Evolutionary conservation across 2,888 invertebrate genomes (phyloP).

Genomic region (Synanthedon vespiformis): DNA sequence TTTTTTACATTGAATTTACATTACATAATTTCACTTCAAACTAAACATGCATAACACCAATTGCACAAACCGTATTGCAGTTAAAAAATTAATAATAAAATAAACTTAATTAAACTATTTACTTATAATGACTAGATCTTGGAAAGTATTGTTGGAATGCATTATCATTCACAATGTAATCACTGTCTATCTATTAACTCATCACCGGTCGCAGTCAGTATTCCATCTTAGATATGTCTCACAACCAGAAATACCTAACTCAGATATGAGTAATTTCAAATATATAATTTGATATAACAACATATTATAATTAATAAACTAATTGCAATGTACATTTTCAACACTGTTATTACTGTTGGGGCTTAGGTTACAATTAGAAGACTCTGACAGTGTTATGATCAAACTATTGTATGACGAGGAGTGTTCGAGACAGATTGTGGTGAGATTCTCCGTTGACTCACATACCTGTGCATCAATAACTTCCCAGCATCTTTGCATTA

Average conservation of each 20-base stretch:
- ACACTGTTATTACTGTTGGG: conserved; percentile 44
- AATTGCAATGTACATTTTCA: conserved; percentile 31
- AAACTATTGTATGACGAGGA: conserved; percentile 60
- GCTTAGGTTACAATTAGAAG: conserved; percentile 49
- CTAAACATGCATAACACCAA: conserved; percentile 32
- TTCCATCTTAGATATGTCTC: conserved; percentile 34
- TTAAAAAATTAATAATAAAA: conserved; percentile 15
- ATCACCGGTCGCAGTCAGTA: not conserved
- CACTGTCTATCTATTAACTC: conserved; percentile 9
- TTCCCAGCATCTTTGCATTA: conserved; percentile 97
- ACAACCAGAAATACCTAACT: conserved; percentile 43
- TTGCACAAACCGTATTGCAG: conserved; percentile 64
- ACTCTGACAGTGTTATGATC: conserved; percentile 51
- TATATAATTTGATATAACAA: not conserved
- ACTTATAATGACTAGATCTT: conserved; percentile 27
- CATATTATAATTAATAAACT: not conserved
- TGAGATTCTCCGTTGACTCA: conserved; percentile 66
- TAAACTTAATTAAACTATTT: not conserved
- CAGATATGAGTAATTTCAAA: not conserved
- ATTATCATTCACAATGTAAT: conserved; percentile 7
- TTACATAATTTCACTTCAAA: conserved; percentile 27
- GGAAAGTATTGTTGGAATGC: conserved; percentile 18
- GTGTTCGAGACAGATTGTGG: conserved; percentile 45
- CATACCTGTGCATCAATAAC: conserved; percentile 96
- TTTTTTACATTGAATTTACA: conserved; percentile 7